Base-by-base conservation (phyloP, 2,888 invertebrate genomes). In the Amphimallon solstitiale region DNA sequence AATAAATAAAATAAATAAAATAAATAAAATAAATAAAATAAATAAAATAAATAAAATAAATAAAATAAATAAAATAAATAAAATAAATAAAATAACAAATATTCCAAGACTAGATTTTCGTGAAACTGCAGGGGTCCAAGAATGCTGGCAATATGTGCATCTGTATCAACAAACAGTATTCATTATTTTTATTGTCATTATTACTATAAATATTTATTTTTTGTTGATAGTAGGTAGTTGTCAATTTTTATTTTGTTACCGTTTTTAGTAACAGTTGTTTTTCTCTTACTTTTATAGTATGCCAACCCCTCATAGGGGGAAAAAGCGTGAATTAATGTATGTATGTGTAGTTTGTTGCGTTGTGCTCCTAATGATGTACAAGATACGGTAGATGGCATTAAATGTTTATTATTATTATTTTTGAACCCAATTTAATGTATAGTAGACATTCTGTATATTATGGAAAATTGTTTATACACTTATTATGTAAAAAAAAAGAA, bases 281-380 rank as follows among this genome's bases (percentile, higher is more conserved):
- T 59, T 61, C 59, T 75, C 74, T 75, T 74, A 72, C 73, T 77
- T 59, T 79, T 79, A 77, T 82, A 82, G 82, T 82, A 81, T 81
- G 80, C 81, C 82, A 74, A 78, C 80, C 80, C 82, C 82, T 70
- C 81, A 82, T 73, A 77, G 81, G 82, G 82, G 82, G 61, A 82
- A 82, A 82, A 82, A 82, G 79, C 79, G 81, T 80, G 82, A 82
- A 79, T 77, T 82, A 78, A 81, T 82, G 82, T 82, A 82, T 82
- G 82, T 82, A 82, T 82, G 82, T 76, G 81, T 82, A 81, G 81
- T 82, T 73, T 78, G 81, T 78, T 82, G 82, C 80, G 82, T 82
- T 75, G 79, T 76, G 68, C 78, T 82, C 71, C 78, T 82, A 69
- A 82, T 82, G 81, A 79, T 82, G 77, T 82, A 82, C 77, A 82